Base-by-base conservation (phyloP, 2,888 invertebrate species). In the Agrochola circellaris region DNA sequence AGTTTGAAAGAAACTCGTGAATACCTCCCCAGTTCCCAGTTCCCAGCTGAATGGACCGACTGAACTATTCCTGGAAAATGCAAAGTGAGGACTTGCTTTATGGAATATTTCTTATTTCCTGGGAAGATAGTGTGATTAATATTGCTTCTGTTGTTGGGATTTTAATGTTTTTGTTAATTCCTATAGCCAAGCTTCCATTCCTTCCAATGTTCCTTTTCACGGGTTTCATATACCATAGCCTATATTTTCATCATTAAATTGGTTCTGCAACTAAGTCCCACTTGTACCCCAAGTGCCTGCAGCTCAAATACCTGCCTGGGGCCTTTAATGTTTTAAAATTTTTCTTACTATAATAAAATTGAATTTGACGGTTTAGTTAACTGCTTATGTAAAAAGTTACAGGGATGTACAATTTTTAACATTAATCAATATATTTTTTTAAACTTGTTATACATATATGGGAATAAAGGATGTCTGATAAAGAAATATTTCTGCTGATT, bases 1-100 rank as follows among this genome's bases (percentile, higher is more conserved):
- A 79, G 74, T 87, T 83, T 79, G 62, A 86, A 79, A 76, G 45
- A 70, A 82, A 83, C 45, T 78, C 48, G 73, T 75, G 83, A 74
- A 86, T 81, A 61, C 45, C 64, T 79, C n/a, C 8, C n/a, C 71
- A 69, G 75, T 58, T 69, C 45, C 30, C 65, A 68, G 78, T 77
- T 79, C 67, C 73, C 72, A 77, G 66, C 20, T 88, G 81, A 86
- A 86, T 77, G 72, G 66, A 68, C 67, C 3, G 45, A 67, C 56
- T 65, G 72, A 75, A 79, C 66, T 76, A 66, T 77, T 83, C 13
- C 45, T 54, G 56, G 38, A 56, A 70, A 83, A 77, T 74, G 61
- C 26, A 68, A 34, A 73, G 72, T 61, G 64, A 64, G 73, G 69
- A 73, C 72, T 79, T 71, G 51, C 69, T 76, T 77, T 51, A 66